Evolutionary conservation across 2,888 invertebrate genomes (phyloP), one percentile per base, ranked within the genome.

Genomic region (Erebia palarica): DNA sequence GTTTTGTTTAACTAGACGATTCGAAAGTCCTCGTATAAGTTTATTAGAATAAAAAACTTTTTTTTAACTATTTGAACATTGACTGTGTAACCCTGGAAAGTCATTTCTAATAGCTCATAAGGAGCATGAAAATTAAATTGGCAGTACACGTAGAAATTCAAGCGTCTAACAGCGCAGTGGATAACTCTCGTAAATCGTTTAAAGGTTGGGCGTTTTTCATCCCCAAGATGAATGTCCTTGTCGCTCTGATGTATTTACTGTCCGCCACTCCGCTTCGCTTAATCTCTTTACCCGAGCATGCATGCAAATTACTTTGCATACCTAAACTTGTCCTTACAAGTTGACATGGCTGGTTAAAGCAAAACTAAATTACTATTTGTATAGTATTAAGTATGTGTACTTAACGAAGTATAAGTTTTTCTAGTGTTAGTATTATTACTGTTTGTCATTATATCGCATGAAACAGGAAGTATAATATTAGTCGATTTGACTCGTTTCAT

Each of bases 131-230:
- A 47, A 16, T 61, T 11, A 61, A 61, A 61, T 61, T 61, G 60
- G 16, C 47, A 49, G 47, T 21, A 21, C 47, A 21, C 14, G 63
- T 47, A 63, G 13, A 60, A 60, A 59, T 21, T 21, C 10, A 49
- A 18, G 13, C 47, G 47, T 63, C 21, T 13, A 63, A 18, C 61
- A 63, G 61, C 21, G 21, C 61, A 49, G 61, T 21, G 61, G 47
- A 63, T 63, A 61, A 61, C 44, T 63, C 61, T 63, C 63, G 63
- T 63, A 63, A 63, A 63, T 63, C 63, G 63, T 63, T 63, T 63
- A 63, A 63, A 63, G 63, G 63, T 63, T 21, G 42, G 49, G 21
- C 63, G 63, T 63, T 63, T 63, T 63, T 63, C 63, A 63, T 63
- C 63, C 49, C 47, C 63, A 49, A 63, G 63, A 63, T 63, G 49